A percentile compares a stretch with the other conserved stretches of the same genome.
phyloP scores from a whole-genome alignment of 2,113 vertebrate genomes.

The Setophaga petechia region DNA sequence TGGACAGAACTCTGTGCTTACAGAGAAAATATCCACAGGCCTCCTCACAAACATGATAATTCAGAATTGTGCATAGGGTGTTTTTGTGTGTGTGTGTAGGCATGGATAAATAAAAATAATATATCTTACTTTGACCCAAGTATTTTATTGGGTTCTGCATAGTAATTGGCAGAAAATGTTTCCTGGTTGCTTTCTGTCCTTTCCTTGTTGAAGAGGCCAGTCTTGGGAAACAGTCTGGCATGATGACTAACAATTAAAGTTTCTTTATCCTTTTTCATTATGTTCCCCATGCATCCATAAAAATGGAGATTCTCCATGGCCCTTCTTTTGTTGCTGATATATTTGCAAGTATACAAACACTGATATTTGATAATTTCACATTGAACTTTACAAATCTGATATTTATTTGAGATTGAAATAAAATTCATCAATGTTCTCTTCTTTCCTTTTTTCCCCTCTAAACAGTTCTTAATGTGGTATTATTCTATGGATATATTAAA shows the following conservation, averaged over 20 bases:
- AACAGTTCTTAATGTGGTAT: not conserved
- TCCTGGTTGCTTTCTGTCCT: not conserved
- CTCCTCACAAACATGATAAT: not conserved
- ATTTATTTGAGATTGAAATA: not conserved
- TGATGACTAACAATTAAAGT: not conserved
- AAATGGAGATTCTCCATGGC: not conserved
- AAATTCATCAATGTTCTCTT: not conserved
- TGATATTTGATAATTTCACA: not conserved
- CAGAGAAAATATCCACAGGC: not conserved
- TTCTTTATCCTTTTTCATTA: not conserved
- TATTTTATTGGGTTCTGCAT: not conserved
- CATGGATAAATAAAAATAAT: not conserved
- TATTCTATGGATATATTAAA: not conserved
- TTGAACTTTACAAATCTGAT: not conserved
- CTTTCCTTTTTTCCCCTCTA: not conserved
- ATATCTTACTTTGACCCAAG: not conserved
- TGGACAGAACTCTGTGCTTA: not conserved
- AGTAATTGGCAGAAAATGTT: not conserved
- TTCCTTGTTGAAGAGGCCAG: not conserved
- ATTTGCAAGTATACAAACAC: not conserved
- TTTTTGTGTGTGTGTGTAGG: rapidly evolving
- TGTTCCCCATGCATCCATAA: not conserved
- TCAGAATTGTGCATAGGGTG: not conserved
- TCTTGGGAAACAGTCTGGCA: not conserved
- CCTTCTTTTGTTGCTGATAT: not conserved